Percentiles rank a stretch among this genome's conserved stretches.
phyloP scores from a whole-genome alignment of 2,113 vertebrate genomes.

The Anarrhichthys ocellatus region DNA sequence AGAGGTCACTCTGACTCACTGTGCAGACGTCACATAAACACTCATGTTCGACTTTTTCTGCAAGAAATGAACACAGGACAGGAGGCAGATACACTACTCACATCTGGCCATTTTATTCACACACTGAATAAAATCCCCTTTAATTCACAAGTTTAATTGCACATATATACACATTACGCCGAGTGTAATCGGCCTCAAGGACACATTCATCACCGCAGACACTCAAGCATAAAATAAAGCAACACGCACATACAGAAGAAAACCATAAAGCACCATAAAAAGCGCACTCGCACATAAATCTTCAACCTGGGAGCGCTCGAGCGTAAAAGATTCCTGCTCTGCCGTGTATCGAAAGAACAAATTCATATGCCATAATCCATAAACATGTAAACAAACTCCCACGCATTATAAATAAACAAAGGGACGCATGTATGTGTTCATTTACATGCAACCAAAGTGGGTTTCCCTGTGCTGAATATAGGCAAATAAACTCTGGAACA shows the following conservation, averaged over 20 bases:
- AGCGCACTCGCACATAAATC: constrained; percentile 54
- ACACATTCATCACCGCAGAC: constrained; percentile 63
- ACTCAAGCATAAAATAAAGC: constrained; percentile 65
- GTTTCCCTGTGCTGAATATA: neutral
- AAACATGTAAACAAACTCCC: constrained; percentile 73
- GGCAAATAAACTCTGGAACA: constrained; percentile 16
- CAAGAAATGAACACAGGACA: neutral
- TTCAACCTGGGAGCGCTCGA: constrained; percentile 49
- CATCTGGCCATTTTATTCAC: constrained; percentile 1
- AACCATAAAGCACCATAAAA: constrained; percentile 55
- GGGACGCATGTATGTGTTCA: neutral
- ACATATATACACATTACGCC: constrained; percentile 50
- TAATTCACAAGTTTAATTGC: constrained; percentile 65
- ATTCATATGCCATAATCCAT: constrained; percentile 54
- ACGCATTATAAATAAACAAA: constrained; percentile 54
- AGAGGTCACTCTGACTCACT: constrained; percentile 54
- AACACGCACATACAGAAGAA: constrained; percentile 34
- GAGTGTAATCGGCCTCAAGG: constrained; percentile 53
- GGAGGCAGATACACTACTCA: neutral
- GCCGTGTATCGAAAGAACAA: constrained; percentile 21
- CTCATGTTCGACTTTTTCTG: constrained; percentile 1
- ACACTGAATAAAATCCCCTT: constrained; percentile 25
- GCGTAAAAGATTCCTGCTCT: constrained; percentile 15
- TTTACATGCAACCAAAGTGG: constrained; percentile 10
- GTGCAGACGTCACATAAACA: constrained; percentile 1